A percentile compares a stretch with the other conserved stretches of the same genome.
These are phyloP conservation scores for Enteromius trimaculatus DNA, from an alignment of 2,797 vertebrate species.

Conservation along the genomic window DNA sequence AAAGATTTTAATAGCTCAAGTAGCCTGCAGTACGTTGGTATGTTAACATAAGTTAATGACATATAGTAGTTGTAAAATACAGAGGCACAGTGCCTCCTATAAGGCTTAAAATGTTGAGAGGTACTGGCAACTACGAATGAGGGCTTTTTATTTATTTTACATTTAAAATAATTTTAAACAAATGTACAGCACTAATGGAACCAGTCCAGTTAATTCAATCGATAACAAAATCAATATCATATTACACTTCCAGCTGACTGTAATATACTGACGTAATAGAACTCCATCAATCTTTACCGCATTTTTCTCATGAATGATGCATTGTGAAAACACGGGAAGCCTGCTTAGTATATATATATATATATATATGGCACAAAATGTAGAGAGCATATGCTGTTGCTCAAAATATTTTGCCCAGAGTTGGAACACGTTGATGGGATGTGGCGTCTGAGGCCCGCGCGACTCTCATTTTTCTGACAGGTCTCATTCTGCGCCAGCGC, in stretches of 20 bases:
- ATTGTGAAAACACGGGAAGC: neutral
- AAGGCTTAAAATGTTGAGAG: neutral
- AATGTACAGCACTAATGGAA: neutral
- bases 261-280: neutral
- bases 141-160: neutral
- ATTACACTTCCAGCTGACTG: neutral
- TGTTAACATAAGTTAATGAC: neutral
- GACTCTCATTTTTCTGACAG: conserved; percentile 41
- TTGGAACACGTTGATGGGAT: conserved; percentile 54
- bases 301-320: neutral
- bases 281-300: neutral
- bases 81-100: neutral
- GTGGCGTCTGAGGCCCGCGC: conserved; percentile 45
- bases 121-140: neutral
- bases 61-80: neutral
- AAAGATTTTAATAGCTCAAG: neutral
- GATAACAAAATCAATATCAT: conserved; percentile 3
- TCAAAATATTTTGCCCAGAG: conserved; percentile 43
- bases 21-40: neutral
- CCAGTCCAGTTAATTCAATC: neutral
- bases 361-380: conserved; percentile 18
- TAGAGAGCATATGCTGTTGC: conserved; percentile 30
- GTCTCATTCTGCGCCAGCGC: conserved; percentile 60
- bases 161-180: neutral
- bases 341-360: neutral